These are phyloP conservation scores for Anabas testudineus DNA, from an alignment of 2,797 vertebrate species.

Conservation along the genomic window DNA sequence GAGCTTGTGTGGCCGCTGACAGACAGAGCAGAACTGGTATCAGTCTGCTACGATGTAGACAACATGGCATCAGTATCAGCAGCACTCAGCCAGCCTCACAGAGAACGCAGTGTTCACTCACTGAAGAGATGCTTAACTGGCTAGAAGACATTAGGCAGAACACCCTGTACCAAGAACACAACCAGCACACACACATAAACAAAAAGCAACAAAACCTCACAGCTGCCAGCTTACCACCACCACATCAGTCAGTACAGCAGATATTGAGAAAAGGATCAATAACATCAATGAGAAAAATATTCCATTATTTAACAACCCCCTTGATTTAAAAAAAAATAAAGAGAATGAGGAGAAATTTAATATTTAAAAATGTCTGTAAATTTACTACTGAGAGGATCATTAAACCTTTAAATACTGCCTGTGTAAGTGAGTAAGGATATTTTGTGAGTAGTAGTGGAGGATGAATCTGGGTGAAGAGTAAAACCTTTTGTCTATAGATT, in stretches of 20 bases:
- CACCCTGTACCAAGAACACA: conserved; percentile 30
- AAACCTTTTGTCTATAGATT: no score
- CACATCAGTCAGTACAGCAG: conserved; percentile 35
- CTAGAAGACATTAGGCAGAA: conserved; percentile 40
- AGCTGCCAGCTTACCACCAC: conserved; percentile 44
- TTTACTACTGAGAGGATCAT: not conserved
- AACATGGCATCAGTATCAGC: conserved; percentile 40
- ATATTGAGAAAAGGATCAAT: conserved; percentile 40
- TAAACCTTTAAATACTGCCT: not conserved
- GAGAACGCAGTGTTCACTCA: conserved; percentile 51
- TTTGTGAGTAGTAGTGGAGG: no score
- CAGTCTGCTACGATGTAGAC: conserved; percentile 37
- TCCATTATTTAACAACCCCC: not conserved
- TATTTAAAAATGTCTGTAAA: not conserved
- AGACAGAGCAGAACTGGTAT: conserved; percentile 38
- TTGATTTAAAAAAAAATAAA: conserved; percentile 6
- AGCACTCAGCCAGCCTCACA: conserved; percentile 49
- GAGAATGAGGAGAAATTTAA: not conserved
- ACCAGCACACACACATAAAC: not conserved
- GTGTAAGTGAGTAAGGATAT: not conserved
- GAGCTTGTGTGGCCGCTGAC: conserved; percentile 15
- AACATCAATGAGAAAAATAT: conserved; percentile 11
- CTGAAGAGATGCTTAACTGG: conserved; percentile 28
- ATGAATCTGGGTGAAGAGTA: no score
- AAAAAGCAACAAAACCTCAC: conserved; percentile 11